Base-by-base conservation (phyloP, 1,140 invertebrate genomes). In the Nasonia vitripennis region DNA sequence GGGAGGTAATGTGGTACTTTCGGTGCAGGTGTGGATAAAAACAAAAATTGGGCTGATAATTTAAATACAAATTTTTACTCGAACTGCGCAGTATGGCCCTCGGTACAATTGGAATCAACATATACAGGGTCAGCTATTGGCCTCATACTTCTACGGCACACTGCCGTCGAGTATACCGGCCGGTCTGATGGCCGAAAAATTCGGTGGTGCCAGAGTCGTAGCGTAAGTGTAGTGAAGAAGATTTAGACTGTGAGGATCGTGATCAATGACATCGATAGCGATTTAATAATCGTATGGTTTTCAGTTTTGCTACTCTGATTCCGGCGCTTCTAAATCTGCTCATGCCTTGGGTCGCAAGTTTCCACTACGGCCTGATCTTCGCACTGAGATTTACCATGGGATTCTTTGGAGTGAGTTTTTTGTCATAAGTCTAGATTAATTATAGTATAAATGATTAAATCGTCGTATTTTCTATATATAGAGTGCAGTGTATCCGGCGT, bases 171-270 rank as follows among this genome's bases (percentile, higher is more conserved):
- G 93, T 86, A 87, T 96, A 84, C 94, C 96, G 0, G 96, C 95
- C 10, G 97, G 96, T 2, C 94, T 95, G 5, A 91, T 97, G 45
- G 96, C 97, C 3, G 96, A 97, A 88, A 94, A 94, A 88, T 96
- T 96, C 88, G 96, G 96, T 2, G 96, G 96, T 2, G 94, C 96
- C 34, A 94, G 94, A 86, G 95, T 97, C 55, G 95, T 98, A 12
- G 96, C 92, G 92, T 93, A 87, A 91, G 91, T 91, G n/a, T 4
- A 62, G 20, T 17, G 20, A n/a, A n/a, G 20, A n/a, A 45, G 41
- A 45, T 45, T 27, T 45, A 45, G 41, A 2, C 41, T 62, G 17
- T 62, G 17, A 27, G 27, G 27, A 27, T 27, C 27, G 1, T 6
- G 17, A n/a, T 62, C 20, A n/a, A 62, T 7, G 20, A 62, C 17